Base-by-base conservation (phyloP, 2,888 invertebrate genomes). In the Parascotia fuliginaria region DNA sequence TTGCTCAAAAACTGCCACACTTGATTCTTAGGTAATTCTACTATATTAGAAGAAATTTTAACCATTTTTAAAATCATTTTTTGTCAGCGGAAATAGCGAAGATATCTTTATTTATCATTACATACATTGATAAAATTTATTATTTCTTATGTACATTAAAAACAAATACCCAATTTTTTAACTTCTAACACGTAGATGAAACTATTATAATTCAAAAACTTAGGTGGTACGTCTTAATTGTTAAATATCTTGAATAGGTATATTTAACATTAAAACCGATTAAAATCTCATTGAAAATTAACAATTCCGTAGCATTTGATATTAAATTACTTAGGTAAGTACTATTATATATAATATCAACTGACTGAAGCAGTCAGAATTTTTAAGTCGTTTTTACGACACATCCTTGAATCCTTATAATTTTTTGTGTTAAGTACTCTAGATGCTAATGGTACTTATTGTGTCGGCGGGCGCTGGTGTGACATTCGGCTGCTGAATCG, bases 371-470 rank as follows among this genome's bases (percentile, higher is more conserved):
- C n/a, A 15, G n/a, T 14, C 5, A 3, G 2, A 2, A 2, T 19
- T 19, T 19, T 5, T 19, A 19, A 22, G 47, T 42, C 50, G 36
- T 36, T 41, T 44, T 22, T 29, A 32, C 50, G 34, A 52, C 49
- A 4, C 7, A 15, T 12, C 9, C 19, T 0, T 27, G 1, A n/a
- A 36, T 2, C 19, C 16, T 13, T n/a, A 13, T 2, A 13, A 1
- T n/a, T 36, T 3, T 29, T 4, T n/a, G n/a, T n/a, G n/a, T 36
- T 16, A n/a, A 4, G 31, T 15, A 3, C 37, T 70, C 85, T 87
- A 92, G 66, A 92, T 92, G 53, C 92, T 92, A 54, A 92, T 92
- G 1, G 92, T 92, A 75, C 92, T 92, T 49, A 92, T 92, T 0
- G 92, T 88, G 53, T 92, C 91, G 0, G 85, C 88, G 0, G 92